Evolutionary conservation across 2,888 invertebrate species (phyloP), one percentile per base, ranked within the genome.

Genomic region (Eupeodes luniger): DNA sequence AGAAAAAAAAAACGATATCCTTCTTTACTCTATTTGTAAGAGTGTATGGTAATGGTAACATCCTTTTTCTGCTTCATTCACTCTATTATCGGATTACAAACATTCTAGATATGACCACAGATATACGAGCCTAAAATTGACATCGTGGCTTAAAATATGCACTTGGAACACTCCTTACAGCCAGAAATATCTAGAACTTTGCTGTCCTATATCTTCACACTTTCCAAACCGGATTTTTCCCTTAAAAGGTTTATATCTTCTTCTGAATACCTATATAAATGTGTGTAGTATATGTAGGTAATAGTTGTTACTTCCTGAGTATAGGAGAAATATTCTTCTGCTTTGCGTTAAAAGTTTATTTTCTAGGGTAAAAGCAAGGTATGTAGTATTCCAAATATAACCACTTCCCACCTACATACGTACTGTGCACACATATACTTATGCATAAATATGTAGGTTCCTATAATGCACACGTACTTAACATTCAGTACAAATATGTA

Each of bases 41-140:
- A 11, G 12, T 14, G 27, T 27, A 27, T 27, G 2, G 27, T 27
- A 27, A 27, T 27, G 27, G 27, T 27, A 27, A 49, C 49, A 59
- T 59, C 34, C 57, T 59, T 14, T 67, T 27, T 16, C 9, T 57
- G 11, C 44, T 19, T 12, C 27, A 53, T 40, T 36, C 44, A 36
- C 67, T 59, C 78, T 69, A 44, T 78, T 86, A 82, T 82, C 74
- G 82, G 78, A 79, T 86, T 82, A 82, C 82, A 86, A 62, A 75
- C 51, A 75, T 70, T 70, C 47, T 67, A 12, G 12, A 27, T 64
- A 44, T 64, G 53, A 49, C 78, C 79, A 70, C 79, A 83, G 16
- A 62, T 16, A 83, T 70, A 55, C 16, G 27, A 57, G 69, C 86
- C 84, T 80, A 11, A 49, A 40, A 62, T 16, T 49, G 61, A 34